Conservation (phyloP, 2,888 invertebrate genomes). For the Julus scandinavius region DNA sequence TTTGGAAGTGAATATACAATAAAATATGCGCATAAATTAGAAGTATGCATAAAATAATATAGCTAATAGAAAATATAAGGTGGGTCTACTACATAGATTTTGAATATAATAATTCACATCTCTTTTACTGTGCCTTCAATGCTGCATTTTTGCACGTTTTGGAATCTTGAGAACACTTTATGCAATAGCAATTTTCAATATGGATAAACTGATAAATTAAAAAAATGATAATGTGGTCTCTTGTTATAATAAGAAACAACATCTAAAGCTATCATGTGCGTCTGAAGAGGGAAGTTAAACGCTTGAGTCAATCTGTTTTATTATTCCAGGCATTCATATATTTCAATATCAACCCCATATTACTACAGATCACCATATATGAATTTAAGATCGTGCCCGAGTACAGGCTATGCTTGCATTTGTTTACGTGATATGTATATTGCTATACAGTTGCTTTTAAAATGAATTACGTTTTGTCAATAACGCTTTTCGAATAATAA, state of each 20-base stretch:
- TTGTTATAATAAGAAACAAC: not conserved
- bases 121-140: not conserved
- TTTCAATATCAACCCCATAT: no score
- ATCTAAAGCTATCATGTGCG: no score
- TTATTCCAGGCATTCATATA: no score
- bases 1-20: not conserved
- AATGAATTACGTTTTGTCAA: no score
- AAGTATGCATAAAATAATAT: not conserved
- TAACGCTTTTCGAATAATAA: no score
- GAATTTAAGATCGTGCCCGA: no score
- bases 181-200: not conserved
- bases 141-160: no score
- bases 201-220: no score
- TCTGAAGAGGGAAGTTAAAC: not conserved
- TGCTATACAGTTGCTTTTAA: no score
- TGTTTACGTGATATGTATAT: no score
- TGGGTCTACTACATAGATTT: not conserved
- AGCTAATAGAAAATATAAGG: not conserved
- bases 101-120: not conserved
- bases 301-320: not conserved
- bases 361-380: no score
- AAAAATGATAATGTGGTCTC: not conserved
- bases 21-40: not conserved
- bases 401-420: no score
- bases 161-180: not conserved